Conservation (phyloP, 1,140 invertebrate species). For the Drosophila leontia region DNA sequence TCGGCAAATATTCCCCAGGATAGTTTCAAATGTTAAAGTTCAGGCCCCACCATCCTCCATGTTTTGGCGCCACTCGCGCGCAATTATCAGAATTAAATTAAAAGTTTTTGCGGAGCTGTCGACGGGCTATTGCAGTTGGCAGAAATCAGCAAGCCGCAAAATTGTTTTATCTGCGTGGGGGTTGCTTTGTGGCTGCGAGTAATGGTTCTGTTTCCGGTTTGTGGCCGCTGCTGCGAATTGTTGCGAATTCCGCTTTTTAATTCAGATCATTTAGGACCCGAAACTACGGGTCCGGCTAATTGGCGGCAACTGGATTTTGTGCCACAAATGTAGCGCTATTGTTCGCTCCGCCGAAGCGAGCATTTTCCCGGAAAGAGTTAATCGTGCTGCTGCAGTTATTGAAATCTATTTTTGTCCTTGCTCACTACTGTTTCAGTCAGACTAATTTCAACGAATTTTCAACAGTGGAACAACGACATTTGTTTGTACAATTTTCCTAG, state of each 20-base stretch:
- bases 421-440: not conserved
- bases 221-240: constrained; percentile 33
- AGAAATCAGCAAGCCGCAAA: constrained; percentile 64
- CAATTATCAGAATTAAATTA: constrained; percentile 74
- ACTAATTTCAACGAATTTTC: not conserved
- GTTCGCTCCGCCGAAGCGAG: not conserved
- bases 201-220: constrained; percentile 49
- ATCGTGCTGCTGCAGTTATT: constrained; percentile 8
- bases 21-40: constrained; percentile 42
- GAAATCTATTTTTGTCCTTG: not conserved
- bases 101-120: constrained; percentile 61
- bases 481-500: not conserved
- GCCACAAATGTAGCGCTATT: constrained; percentile 21
- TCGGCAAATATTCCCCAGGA: not conserved
- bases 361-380: constrained; percentile 2
- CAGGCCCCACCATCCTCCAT: constrained; percentile 8
- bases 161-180: constrained; percentile 41
- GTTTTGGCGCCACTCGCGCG: constrained; percentile 26
- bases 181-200: constrained; percentile 31
- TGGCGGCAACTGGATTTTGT: constrained; percentile 43
- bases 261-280: constrained; percentile 53
- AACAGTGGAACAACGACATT: not conserved
- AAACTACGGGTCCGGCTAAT: constrained; percentile 47
- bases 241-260: constrained; percentile 60
- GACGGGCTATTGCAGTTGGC: constrained; percentile 56